Base-by-base conservation (phyloP, 2,113 vertebrate genomes). In the Gallinago paraguaiae region DNA sequence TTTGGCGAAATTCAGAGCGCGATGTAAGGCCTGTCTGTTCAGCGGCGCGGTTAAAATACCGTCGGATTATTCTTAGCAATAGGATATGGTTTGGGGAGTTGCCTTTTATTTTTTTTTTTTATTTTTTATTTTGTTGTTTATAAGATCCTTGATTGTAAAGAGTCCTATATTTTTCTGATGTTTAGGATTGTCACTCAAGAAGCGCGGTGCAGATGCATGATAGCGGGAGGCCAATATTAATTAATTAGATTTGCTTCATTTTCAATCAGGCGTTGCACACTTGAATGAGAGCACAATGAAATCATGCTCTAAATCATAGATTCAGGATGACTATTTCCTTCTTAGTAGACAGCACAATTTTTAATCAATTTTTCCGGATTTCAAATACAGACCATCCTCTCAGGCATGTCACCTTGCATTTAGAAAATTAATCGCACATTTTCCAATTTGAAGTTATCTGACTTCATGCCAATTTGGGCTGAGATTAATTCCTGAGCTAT, bases 21-120 rank as follows among this genome's bases (percentile, higher is more conserved):
- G 2, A 94, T 96, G 91, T 96, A 92, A 96, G 63, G 91, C 88
- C 57, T 57, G 96, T 87, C 95, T 97, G 96, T 97, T 97, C 86
- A 5, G 25, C 3, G 0, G 57, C 46, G 64, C 3, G 2, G 83
- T 79, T 89, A 90, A 84, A 93, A 92, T 27, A 57, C 77, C 22
- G 0, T 17, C 59, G 74, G 88, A 93, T 93, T 96, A 96, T 95
- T 95, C 92, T 88, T 89, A 95, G 92, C 88, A 87, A 92, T 79
- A 91, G 67, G 86, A 95, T 95, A 95, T 0, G 1, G 37, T 46
- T 81, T 0, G 2, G 33, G 51, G 60, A 88, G 48, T 14, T 20
- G 45, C 18, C 18, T 46, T 46, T 46, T 46, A 31, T 20, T 30
- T 2, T 3, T 24, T 61, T 59, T 64, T 51, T 45, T 31, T 45